Base-by-base conservation (phyloP, 2,888 invertebrate genomes). In the Choristoneura rosaceana region DNA sequence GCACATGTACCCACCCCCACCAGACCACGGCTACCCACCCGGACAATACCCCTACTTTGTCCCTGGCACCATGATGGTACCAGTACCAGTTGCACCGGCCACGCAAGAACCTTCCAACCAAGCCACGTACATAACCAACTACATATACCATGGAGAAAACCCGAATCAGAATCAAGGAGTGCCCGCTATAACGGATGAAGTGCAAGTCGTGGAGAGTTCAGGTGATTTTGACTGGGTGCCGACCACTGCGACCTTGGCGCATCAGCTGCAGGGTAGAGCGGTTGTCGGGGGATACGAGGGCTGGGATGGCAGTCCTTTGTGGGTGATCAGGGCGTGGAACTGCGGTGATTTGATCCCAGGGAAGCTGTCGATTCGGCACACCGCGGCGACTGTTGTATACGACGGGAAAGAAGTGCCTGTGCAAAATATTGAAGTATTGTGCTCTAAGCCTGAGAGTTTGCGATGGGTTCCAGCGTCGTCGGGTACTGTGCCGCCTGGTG, bases 381-480 rank as follows among this genome's bases (percentile, higher is more conserved):
- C 87, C 64, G 79, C 91, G 0, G 94, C 94, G 0, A 90, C 92
- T 0, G 77, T 94, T 0, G 86, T 90, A 79, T 87, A 88, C 43
- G 85, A 90, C 3, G 90, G 91, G 0, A 93, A 91, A 60, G 94
- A 94, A 75, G 81, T 94, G 14, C 82, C 90, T 0, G 90, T 93
- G 2, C 94, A 93, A 74, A 93, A 92, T 66, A 92, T 94, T 12
- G 94, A 94, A 67, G 93, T 94, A 8, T 76, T 93, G 0, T 90
- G 91, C 74, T 84, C 91, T 0, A 82, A 84, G 63, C 88, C 91
- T 2, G 89, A 93, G 58, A 84, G 84, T 67, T 77, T 94, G 33
- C 80, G 92, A 58, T 96, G 95, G 95, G 89, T 95, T 2, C 93
- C 95, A 1, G 90, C 94, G 12, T 89, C 91, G 0, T 94, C 94